Conservation (phyloP, 2,888 invertebrate species). For the Lasioglossum lativentre region DNA sequence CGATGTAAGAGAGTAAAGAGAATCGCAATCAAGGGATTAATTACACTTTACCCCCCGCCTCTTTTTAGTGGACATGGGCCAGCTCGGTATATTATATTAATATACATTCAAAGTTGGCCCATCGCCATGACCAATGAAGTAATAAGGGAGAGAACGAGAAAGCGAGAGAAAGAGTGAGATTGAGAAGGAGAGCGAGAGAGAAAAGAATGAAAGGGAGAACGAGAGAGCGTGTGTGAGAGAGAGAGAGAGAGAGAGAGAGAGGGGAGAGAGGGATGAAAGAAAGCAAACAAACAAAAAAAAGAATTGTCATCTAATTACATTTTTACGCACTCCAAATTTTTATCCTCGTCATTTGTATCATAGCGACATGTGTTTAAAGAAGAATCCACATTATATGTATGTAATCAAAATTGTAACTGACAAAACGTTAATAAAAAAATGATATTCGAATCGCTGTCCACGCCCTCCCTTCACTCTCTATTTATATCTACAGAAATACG, state of each 20-base stretch:
- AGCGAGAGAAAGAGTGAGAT: not conserved
- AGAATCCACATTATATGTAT: constrained; percentile 83
- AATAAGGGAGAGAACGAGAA: constrained; percentile 64
- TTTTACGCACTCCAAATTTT: constrained; percentile 84
- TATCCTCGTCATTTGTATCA: constrained; percentile 84
- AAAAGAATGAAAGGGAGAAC: not conserved
- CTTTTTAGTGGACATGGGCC: constrained; percentile 79
- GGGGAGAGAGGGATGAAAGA: constrained; percentile 49
- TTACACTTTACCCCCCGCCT: constrained; percentile 75
- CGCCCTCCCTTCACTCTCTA: not conserved
- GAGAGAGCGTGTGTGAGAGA: not conserved
- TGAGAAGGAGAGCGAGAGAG: not conserved
- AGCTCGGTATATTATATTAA: constrained; percentile 84
- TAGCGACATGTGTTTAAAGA: constrained; percentile 83
- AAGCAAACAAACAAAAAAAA: constrained; percentile 59
- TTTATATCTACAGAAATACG: not conserved
- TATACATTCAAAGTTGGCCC: constrained; percentile 82
- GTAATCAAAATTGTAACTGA: constrained; percentile 84
- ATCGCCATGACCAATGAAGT: constrained; percentile 83
- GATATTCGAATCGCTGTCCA: constrained; percentile 70
- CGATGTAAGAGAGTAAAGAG: constrained; percentile 68
- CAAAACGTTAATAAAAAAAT: constrained; percentile 84
- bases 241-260: not conserved
- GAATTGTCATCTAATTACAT: constrained; percentile 83
- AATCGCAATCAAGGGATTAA: constrained; percentile 79